phyloP scores from a whole-genome alignment of 2,113 vertebrate species.

The Orientallactaga bullata region DNA sequence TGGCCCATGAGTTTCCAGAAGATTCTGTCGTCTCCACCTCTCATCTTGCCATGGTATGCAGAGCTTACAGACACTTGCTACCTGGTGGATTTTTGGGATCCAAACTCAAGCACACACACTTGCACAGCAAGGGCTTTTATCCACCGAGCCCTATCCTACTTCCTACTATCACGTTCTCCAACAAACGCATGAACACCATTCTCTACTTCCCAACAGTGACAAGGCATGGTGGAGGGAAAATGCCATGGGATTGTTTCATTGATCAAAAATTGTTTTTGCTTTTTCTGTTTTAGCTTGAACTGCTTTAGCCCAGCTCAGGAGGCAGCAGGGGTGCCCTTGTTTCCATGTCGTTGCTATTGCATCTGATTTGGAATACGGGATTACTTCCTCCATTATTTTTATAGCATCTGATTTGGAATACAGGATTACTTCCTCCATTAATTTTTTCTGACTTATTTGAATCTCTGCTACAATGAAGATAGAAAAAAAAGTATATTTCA shows the following conservation, averaged over 20 bases:
- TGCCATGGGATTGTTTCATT: background rate
- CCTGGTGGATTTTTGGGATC: too few relatives aligned
- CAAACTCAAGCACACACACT: too few relatives aligned
- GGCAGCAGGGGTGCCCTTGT: background rate
- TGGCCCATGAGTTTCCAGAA: too few relatives aligned
- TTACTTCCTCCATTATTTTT: too few relatives aligned
- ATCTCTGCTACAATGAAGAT: background rate
- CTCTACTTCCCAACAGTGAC: background rate
- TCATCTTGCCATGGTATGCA: too few relatives aligned
- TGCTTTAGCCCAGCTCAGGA: background rate
- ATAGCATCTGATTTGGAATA: too few relatives aligned
- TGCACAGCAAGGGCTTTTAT: too few relatives aligned
- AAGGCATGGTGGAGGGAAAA: background rate
- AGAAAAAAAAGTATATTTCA: background rate
- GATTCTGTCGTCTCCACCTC: too few relatives aligned
- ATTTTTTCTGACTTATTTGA: conserved; percentile 2
- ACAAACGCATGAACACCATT: background rate
- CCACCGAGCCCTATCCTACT: too few relatives aligned
- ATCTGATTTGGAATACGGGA: background rate
- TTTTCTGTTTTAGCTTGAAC: background rate
- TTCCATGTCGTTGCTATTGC: background rate
- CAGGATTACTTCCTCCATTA: too few relatives aligned
- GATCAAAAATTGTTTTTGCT: background rate
- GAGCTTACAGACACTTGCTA: too few relatives aligned
- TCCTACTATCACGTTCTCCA: background rate